A percentile compares a stretch with the other conserved stretches of the same genome.
phyloP scores from a whole-genome alignment of 1,140 invertebrate species.

The Trachymyrmex septentrionalis region DNA sequence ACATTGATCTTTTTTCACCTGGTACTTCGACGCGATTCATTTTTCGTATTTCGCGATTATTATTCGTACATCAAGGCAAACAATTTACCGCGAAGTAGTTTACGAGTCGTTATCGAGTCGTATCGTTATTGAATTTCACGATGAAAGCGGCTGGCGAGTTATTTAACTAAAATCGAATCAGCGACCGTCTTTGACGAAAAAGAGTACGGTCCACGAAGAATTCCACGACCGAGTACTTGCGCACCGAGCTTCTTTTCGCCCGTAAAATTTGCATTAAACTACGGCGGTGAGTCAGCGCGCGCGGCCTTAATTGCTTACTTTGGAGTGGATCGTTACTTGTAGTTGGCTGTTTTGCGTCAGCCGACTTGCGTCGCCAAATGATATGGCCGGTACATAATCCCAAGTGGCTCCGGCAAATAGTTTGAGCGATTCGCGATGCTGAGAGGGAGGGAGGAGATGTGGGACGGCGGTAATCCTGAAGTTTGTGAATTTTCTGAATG shows the following conservation, averaged over 20 bases:
- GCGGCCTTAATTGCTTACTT: conserved; percentile 60
- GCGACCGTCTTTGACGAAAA: conserved; percentile 5
- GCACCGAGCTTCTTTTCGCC: conserved; percentile 65
- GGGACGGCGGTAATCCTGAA: neutral
- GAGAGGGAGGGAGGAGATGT: too few relatives aligned
- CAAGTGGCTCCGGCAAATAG: conserved; percentile 21
- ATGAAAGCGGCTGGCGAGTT: conserved; percentile 4
- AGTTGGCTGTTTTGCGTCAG: conserved; percentile 52
- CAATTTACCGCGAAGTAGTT: neutral
- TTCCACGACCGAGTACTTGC: conserved; percentile 56
- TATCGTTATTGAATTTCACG: conserved; percentile 34
- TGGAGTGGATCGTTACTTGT: conserved; percentile 58
- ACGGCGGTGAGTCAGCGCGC: conserved; percentile 39
- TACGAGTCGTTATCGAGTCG: conserved; percentile 40
- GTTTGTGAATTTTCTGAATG: conserved; percentile 50
- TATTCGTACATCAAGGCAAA: neutral
- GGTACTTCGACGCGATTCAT: conserved; percentile 7
- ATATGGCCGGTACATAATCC: conserved; percentile 48
- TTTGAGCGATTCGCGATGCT: neutral
- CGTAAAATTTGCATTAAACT: conserved; percentile 62
- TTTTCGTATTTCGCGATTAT: too few relatives aligned
- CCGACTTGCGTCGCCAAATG: conserved; percentile 55
- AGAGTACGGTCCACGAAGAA: conserved; percentile 42
- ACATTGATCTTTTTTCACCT: conserved; percentile 55
- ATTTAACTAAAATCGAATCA: conserved; percentile 61